Conservation (phyloP, 2,888 invertebrate species). For the Mamestra brassicae region DNA sequence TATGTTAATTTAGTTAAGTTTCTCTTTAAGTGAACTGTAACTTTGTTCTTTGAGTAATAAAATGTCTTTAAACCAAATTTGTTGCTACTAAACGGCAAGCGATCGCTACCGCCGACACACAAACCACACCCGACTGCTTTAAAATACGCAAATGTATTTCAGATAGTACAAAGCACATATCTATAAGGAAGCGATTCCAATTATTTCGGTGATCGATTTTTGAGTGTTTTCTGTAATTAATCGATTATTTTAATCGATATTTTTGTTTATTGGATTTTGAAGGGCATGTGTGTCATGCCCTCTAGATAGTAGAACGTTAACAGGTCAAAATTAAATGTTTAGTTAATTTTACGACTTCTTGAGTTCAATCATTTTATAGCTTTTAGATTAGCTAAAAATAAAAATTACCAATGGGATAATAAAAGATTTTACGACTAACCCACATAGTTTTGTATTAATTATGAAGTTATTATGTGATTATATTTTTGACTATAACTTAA, state of each 20-base stretch:
- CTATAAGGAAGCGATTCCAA: conserved; percentile 71
- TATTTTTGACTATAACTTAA: not conserved
- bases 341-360: conserved; percentile 24
- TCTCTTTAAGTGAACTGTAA: too few relatives aligned
- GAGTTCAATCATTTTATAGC: conserved; percentile 24
- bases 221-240: conserved; percentile 61
- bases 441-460: conserved; percentile 30
- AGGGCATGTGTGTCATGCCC: conserved; percentile 57
- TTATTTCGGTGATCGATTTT: conserved; percentile 69
- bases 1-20: too few relatives aligned
- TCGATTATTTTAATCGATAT: conserved; percentile 51
- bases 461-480: conserved; percentile 28
- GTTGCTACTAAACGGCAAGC: too few relatives aligned
- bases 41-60: too few relatives aligned
- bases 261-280: conserved; percentile 48
- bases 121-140: conserved; percentile 35
- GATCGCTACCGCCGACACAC: conserved; percentile 3
- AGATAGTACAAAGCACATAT: conserved; percentile 63
- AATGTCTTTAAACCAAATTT: too few relatives aligned
- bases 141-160: conserved; percentile 68
- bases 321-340: not conserved
- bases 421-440: conserved; percentile 6
- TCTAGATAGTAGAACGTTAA: conserved; percentile 21
- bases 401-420: not conserved
- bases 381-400: conserved; percentile 26